Conservation (phyloP, 2,113 vertebrate genomes). For the Coreoperca whiteheadi region DNA sequence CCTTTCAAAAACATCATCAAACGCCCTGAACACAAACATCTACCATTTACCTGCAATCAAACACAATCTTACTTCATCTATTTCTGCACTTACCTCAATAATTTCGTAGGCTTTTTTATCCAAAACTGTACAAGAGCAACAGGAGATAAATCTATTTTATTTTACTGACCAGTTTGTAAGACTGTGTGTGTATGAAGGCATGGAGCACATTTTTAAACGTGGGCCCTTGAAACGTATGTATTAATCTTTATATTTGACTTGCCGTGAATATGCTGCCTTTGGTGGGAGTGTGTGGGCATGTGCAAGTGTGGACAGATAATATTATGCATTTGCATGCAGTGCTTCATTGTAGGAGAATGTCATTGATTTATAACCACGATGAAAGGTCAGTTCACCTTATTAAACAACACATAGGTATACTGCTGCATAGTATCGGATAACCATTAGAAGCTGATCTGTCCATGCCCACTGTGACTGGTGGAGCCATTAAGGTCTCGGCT, state of each 20-base stretch:
- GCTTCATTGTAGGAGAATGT: conserved; percentile 72
- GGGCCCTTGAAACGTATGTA: conserved; percentile 33
- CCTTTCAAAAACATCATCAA: conserved; percentile 70
- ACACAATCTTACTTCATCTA: conserved; percentile 70
- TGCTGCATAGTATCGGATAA: conserved; percentile 79
- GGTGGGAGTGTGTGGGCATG: background rate
- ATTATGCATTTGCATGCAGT: conserved; percentile 77
- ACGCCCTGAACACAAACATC: conserved; percentile 63
- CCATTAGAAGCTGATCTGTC: conserved; percentile 83
- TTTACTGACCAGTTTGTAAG: conserved; percentile 45
- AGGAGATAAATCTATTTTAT: conserved; percentile 67
- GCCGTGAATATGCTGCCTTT: conserved; percentile 27
- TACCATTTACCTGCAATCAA: conserved; percentile 78
- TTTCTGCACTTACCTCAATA: conserved; percentile 61
- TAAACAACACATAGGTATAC: conserved; percentile 81
- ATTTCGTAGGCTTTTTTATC: conserved; percentile 62
- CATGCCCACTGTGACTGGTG: conserved; percentile 68
- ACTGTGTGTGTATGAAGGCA: conserved; percentile 7
- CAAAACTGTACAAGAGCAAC: conserved; percentile 52
- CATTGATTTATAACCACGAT: conserved; percentile 81
- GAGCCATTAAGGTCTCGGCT: conserved; percentile 63
- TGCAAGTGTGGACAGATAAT: conserved; percentile 61
- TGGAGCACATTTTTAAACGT: conserved; percentile 15
- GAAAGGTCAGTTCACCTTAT: conserved; percentile 83
- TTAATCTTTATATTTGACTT: conserved; percentile 52